A percentile compares a stretch with the other conserved stretches of the same genome.
phyloP scores from a whole-genome alignment of 2,888 invertebrate species.

The Hyposoter didymator region DNA sequence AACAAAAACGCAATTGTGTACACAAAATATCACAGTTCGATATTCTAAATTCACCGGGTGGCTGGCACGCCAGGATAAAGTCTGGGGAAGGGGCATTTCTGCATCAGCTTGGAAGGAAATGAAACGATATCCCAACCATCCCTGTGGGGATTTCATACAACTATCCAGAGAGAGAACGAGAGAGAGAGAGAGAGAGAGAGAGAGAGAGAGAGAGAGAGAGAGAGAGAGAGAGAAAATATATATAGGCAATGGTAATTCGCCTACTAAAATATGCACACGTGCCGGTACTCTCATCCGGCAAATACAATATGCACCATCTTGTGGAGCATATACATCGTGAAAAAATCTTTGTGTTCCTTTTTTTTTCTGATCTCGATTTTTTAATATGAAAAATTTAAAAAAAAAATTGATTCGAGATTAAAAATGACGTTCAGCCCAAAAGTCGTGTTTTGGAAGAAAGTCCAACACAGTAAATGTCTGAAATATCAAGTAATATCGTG shows the following conservation, averaged over 20 bases:
- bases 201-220: too few relatives aligned
- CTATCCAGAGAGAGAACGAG: neutral
- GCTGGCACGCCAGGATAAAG: conserved; percentile 2
- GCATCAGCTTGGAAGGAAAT: conserved; percentile 61
- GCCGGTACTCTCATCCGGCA: conserved; percentile 41
- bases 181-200: neutral
- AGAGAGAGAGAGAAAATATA: conserved; percentile 2
- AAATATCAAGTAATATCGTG: neutral
- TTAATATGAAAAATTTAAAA: conserved; percentile 31
- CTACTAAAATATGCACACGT: conserved; percentile 54
- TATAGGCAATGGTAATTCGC: conserved; percentile 54
- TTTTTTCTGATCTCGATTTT: conserved; percentile 9
- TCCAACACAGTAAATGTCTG: too few relatives aligned
- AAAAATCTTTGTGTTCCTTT: conserved; percentile 22
- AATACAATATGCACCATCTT: conserved; percentile 49
- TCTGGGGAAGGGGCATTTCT: conserved; percentile 19
- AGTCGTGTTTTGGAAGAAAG: neutral
- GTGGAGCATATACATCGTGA: conserved; percentile 1
- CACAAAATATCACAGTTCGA: conserved; percentile 36
- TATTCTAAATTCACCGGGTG: conserved; percentile 52
- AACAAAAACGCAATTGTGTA: conserved; percentile 37
- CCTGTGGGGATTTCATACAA: conserved; percentile 40
- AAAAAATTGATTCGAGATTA: neutral
- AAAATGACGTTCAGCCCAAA: neutral
- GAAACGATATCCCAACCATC: conserved; percentile 61